A percentile compares a stretch with the other conserved stretches of the same genome.
These are phyloP conservation scores for Centrocercus urophasianus DNA, from an alignment of 2,113 vertebrate genomes.

Conservation along the genomic window DNA sequence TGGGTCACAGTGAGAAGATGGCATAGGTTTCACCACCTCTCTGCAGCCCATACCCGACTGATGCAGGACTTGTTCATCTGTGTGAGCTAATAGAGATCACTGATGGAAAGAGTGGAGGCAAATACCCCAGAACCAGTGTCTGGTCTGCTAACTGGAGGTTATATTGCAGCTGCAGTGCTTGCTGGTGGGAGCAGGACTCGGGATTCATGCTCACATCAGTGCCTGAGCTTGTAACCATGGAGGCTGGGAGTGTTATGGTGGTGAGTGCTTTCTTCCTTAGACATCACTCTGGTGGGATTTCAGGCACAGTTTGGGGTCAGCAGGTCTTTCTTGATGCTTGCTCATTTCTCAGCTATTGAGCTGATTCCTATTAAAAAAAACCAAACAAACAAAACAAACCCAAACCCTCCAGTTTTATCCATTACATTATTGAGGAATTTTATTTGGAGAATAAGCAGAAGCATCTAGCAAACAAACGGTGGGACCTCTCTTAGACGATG, in stretches of 20 bases:
- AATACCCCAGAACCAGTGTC: background rate
- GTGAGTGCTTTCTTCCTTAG: background rate
- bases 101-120: background rate
- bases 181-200: background rate
- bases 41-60: background rate
- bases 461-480: background rate
- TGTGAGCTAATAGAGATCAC: background rate
- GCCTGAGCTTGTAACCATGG: accelerated
- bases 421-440: background rate
- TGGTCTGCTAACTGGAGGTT: background rate
- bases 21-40: background rate
- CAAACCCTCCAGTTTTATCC: background rate
- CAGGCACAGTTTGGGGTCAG: background rate
- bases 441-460: background rate
- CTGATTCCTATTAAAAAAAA: background rate
- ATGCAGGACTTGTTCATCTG: background rate
- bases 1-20: background rate
- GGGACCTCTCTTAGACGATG: background rate
- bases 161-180: background rate
- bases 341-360: background rate
- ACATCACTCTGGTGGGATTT: background rate
- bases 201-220: background rate
- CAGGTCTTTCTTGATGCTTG: background rate
- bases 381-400: no score
- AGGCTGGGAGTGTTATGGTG: background rate